Evolutionary conservation across 35 echinoderm and acorn worm species (phyloP).

Genomic region (Lytechinus variegatus): DNA sequence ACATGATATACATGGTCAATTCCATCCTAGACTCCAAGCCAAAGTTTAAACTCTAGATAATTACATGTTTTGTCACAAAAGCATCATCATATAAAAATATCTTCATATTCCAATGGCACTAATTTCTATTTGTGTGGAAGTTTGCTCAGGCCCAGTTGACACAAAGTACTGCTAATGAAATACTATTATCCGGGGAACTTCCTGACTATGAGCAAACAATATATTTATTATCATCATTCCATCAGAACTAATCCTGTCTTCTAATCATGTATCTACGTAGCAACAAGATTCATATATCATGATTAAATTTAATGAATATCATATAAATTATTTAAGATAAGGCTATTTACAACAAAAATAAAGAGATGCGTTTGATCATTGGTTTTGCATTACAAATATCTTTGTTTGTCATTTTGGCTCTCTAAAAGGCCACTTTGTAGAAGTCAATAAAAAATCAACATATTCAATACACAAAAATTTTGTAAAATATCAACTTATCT

Average conservation of each 20-base stretch:
- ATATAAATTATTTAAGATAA: background rate
- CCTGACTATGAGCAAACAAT: too few relatives aligned
- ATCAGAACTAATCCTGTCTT: background rate
- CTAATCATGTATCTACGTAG: background rate
- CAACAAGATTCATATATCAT: background rate
- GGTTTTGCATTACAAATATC: background rate
- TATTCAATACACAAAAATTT: background rate
- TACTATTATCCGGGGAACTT: background rate
- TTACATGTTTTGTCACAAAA: background rate
- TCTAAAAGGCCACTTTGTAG: background rate
- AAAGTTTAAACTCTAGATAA: background rate
- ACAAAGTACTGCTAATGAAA: background rate
- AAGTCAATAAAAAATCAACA: background rate
- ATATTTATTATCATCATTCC: background rate
- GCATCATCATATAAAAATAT: background rate
- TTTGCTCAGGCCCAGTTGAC: background rate
- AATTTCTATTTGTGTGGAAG: background rate
- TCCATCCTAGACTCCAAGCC: background rate
- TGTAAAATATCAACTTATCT: background rate
- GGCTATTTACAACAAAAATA: conserved; percentile 10
- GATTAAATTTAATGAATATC: background rate
- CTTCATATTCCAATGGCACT: background rate
- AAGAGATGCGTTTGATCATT: background rate
- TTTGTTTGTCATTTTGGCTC: background rate
- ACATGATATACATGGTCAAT: background rate